Evolutionary conservation across 2,888 invertebrate species (phyloP), one percentile per base, ranked within the genome.

Genomic region (Cremastinae sp.): DNA sequence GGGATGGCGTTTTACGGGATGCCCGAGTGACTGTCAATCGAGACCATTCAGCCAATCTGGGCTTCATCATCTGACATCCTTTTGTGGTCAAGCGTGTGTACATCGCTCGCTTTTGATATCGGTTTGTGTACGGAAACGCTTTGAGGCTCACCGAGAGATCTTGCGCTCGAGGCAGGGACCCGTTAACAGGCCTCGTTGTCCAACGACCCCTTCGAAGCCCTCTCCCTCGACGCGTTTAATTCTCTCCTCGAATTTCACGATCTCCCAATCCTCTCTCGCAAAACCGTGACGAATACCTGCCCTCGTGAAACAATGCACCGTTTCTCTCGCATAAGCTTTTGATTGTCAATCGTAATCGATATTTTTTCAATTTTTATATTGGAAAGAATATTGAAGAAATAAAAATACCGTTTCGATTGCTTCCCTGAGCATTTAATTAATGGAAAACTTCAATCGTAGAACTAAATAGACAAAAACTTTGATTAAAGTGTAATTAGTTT

Each of bases 141-240:
- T 75, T 71, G 75, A 75, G 61, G 75, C 56, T 56, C 41, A 47
- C 45, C 71, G 71, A 61, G 71, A 61, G 53, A 66, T 59, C 28
- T 59, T 53, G 58, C 39, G 20, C 20, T 10, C 1, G 39, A 14
- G 39, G 18, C 45, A 28, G 20, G 35, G 58, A 62, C 43, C 53
- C 70, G 59, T 65, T 43, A 55, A 41, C 28, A n/a, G 22, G 18
- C 41, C 45, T 55, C 16, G 22, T 65, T 39, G 45, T 35, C 7
- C 18, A 22, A 14, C 8, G 39, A 14, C 7, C 20, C 5, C 20
- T 39, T 28, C 12, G 0, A 18, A 35, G 9, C 9, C 43, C 45
- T 35, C 18, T 22, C 16, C 18, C 14, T 16, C 28, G 28, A 3
- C 28, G 5, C 5, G 5, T 28, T 5, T 5, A 5, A 28, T 28